phyloP scores from a whole-genome alignment of 2,888 invertebrate species.

The Rhynchonema sp. region DNA sequence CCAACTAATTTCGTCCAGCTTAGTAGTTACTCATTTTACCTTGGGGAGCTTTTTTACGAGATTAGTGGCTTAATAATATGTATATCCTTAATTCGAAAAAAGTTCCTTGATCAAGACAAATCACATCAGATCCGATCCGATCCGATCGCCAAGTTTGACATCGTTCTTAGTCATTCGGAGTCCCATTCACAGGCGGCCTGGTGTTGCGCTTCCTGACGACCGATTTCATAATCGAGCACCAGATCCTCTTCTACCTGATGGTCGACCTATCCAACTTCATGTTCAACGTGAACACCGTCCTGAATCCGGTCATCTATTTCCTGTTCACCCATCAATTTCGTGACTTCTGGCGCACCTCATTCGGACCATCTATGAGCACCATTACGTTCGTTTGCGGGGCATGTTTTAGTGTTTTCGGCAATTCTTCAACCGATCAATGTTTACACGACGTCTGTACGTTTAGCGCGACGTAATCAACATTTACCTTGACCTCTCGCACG shows the following conservation, averaged over 20 bases:
- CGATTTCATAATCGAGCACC: background rate
- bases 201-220: constrained; percentile 16
- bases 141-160: too few relatives aligned
- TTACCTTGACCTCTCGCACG: too few relatives aligned
- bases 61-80: constrained; percentile 1
- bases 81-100: background rate
- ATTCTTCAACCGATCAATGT: too few relatives aligned
- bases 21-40: too few relatives aligned
- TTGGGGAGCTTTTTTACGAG: too few relatives aligned
- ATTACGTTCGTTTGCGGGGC: background rate
- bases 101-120: background rate
- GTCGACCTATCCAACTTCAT: constrained; percentile 21
- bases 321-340: background rate
- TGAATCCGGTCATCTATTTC: constrained; percentile 21
- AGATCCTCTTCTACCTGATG: background rate
- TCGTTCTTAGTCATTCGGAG: too few relatives aligned
- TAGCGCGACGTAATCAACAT: too few relatives aligned
- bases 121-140: too few relatives aligned
- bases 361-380: background rate
- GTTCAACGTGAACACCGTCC: constrained; percentile 23
- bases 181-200: constrained; percentile 15
- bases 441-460: too few relatives aligned
- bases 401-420: too few relatives aligned
- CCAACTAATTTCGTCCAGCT: too few relatives aligned
- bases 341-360: background rate